Conservation (phyloP, 2,113 vertebrate genomes). For the Platycercus adscitus region DNA sequence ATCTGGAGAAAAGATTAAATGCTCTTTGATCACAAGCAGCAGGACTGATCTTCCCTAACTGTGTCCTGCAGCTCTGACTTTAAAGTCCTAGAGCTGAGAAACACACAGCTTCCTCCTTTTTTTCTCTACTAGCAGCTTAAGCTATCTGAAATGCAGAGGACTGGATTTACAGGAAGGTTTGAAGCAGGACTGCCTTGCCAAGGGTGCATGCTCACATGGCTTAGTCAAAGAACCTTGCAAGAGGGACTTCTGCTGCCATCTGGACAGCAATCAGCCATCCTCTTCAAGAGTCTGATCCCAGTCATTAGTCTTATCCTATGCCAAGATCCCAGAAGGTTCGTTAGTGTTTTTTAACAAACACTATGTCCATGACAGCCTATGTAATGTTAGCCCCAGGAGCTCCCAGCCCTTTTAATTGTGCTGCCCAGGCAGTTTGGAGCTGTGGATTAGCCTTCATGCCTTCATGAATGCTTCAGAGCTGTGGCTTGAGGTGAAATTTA, state of each 20-base stretch:
- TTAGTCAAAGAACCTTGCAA: neutral
- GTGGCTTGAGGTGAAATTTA: neutral
- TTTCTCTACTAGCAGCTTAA: neutral
- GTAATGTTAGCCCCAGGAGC: neutral
- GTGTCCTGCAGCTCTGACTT: neutral
- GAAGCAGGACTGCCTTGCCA: neutral
- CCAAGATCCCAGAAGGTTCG: neutral
- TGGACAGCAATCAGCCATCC: neutral
- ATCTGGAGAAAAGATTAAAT: slow-evolving; percentile 48
- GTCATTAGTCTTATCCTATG: neutral
- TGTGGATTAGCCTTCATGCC: neutral
- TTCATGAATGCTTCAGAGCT: neutral
- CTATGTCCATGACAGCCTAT: neutral
- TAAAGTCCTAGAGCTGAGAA: neutral
- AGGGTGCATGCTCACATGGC: neutral
- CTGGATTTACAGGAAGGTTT: neutral
- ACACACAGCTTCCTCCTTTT: neutral
- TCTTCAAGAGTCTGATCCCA: neutral
- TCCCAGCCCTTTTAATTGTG: neutral
- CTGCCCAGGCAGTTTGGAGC: neutral
- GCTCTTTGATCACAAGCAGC: slow-evolving; percentile 41
- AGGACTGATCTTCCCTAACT: slow-evolving; percentile 9
- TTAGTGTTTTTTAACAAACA: neutral
- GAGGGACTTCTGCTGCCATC: neutral
- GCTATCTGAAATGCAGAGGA: neutral